Evolutionary conservation across 2,113 vertebrate species (phyloP), one percentile per base, ranked within the genome.

Genomic region (Pelmatolapia mariae): DNA sequence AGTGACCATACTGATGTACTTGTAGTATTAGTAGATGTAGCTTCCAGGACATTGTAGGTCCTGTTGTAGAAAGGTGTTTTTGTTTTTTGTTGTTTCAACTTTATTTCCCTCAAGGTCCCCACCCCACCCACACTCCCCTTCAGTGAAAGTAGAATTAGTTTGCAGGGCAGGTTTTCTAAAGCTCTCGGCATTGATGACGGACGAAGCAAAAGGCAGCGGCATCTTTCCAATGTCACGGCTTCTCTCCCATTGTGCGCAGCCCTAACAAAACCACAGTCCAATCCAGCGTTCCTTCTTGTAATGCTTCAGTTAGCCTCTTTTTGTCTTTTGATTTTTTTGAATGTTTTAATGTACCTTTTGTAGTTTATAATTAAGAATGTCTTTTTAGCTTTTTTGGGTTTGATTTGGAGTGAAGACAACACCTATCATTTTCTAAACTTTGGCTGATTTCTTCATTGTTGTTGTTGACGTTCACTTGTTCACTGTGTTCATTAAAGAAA

Each of bases 1-100:
- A 96, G 98, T 96, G 97, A 97, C 97, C 96, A 96, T 89, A 95
- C 96, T 96, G 96, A 96, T 95, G 94, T 97, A 97, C 96, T 95
- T 90, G 87, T 96, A 93, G 94, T 93, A 88, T 94, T 96, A 56
- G 92, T 96, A 96, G 94, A 92, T 4, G 81, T 97, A 96, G 96
- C 26, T 90, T 90, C 61, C 91, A 86, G 93, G 95, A 96, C 94
- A 93, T 95, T 6, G 96, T 98, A 98, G 97, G 97, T 98, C 97
- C 96, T 95, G 92, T 94, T 93, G 82, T 96, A 93, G 96, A 97
- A 79, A 97, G 94, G 95, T 97, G 95, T 92, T 91, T 97, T 97
- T 96, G 56, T 22, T 16, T 80, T 78, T 79, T 73, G 22, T 76
- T 76, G 96, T 94, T 84, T 59, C 15, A 16, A 29, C 54, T 50